These are phyloP conservation scores for Lathamus discolor DNA, from an alignment of 2,113 vertebrate species.

Conservation along the genomic window DNA sequence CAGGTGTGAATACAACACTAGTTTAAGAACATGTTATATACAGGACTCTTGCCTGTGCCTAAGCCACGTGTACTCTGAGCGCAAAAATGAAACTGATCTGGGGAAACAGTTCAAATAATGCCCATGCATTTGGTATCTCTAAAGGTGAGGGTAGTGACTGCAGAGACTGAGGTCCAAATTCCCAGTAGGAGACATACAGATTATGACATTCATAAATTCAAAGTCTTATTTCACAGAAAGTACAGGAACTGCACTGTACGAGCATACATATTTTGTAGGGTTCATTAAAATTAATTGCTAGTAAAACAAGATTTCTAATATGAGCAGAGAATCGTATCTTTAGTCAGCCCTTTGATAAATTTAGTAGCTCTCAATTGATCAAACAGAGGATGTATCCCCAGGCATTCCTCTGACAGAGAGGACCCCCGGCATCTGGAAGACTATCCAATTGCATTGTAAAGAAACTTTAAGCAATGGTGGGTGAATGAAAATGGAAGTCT, in stretches of 20 bases:
- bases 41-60: background rate
- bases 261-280: background rate
- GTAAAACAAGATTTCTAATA: background rate
- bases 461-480: background rate
- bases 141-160: background rate
- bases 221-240: background rate
- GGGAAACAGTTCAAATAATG: background rate
- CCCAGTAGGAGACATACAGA: background rate
- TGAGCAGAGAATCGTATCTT: fast-evolving
- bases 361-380: background rate
- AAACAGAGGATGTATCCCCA: background rate
- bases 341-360: background rate
- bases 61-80: background rate
- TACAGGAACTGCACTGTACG: background rate
- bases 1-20: background rate
- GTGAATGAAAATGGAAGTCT: background rate
- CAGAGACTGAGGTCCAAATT: background rate
- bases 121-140: background rate
- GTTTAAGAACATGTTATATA: background rate
- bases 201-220: background rate
- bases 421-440: background rate
- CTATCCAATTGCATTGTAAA: background rate
- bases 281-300: background rate
- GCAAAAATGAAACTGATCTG: background rate
- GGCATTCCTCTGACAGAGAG: background rate